These are phyloP conservation scores for Melitaea cinxia DNA, from an alignment of 1,140 invertebrate genomes.

Conservation along the genomic window DNA sequence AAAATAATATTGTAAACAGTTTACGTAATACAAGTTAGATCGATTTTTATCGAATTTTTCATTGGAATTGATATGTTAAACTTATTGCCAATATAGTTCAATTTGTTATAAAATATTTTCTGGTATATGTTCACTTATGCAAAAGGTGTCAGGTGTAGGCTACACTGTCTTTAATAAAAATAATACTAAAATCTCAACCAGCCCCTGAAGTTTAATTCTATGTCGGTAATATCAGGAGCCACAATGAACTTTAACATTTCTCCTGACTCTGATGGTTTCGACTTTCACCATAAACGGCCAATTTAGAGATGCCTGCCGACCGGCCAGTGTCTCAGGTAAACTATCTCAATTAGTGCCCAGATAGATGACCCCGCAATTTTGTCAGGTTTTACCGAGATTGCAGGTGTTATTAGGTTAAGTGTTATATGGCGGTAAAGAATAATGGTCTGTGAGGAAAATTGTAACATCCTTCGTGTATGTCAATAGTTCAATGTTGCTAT, in stretches of 20 bases:
- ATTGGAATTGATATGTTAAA: too few relatives aligned
- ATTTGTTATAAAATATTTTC: neutral
- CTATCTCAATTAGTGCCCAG: slow-evolving; percentile 78
- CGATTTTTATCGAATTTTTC: too few relatives aligned
- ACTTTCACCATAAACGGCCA: slow-evolving; percentile 80
- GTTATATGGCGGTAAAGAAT: slow-evolving; percentile 48
- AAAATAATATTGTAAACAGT: neutral
- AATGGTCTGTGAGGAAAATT: slow-evolving; percentile 38
- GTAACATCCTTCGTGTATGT: slow-evolving; percentile 32
- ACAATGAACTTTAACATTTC: slow-evolving; percentile 73
- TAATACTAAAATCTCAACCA: slow-evolving; percentile 5
- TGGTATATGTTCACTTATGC: neutral
- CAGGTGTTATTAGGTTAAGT: slow-evolving; percentile 68
- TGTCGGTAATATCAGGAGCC: slow-evolving; percentile 70
- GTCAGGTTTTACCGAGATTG: slow-evolving; percentile 66
- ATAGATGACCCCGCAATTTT: slow-evolving; percentile 77
- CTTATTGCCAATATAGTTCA: neutral
- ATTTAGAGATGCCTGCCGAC: slow-evolving; percentile 70
- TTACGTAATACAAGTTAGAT: neutral
- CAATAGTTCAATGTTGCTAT: slow-evolving; percentile 10
- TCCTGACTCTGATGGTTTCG: slow-evolving; percentile 59
- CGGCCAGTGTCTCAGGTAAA: slow-evolving; percentile 71
- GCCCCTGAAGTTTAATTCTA: slow-evolving; percentile 48
- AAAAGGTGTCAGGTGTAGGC: slow-evolving; percentile 6
- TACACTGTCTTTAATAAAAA: slow-evolving; percentile 2